Evolutionary conservation across 2,113 vertebrate species (phyloP).

Genomic region (Pandion haliaetus): DNA sequence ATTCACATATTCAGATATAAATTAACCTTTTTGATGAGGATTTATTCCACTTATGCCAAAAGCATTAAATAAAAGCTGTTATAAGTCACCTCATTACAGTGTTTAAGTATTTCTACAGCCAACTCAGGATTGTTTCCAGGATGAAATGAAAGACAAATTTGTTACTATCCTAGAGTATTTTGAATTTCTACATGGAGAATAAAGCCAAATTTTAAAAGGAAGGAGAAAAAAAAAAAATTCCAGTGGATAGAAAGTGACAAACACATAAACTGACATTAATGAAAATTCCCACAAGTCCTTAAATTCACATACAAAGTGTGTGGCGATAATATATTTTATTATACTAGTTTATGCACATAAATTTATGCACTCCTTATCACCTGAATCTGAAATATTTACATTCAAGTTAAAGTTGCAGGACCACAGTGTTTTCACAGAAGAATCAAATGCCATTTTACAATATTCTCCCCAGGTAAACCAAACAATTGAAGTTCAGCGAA

Average conservation of each 20-base stretch:
- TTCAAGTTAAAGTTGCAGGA: not conserved
- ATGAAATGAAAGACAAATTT: not conserved
- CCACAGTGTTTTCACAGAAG: not conserved
- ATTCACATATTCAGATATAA: not conserved
- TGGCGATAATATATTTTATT: not conserved
- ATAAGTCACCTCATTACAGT: not conserved
- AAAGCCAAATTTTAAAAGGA: not conserved
- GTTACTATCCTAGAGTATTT: not conserved
- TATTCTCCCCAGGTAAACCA: not conserved
- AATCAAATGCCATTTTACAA: not conserved
- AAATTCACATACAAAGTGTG: not conserved
- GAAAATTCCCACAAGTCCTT: not conserved
- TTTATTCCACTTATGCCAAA: not conserved
- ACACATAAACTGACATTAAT: not conserved
- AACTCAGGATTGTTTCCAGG: not conserved
- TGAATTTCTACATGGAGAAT: not conserved
- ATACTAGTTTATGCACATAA: not conserved
- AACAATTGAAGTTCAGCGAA: not conserved
- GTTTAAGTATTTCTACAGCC: not conserved
- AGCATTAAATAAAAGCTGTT: not conserved
- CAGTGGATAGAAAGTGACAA: not conserved
- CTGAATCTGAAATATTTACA: not conserved
- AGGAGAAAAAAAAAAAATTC: too few species aligned
- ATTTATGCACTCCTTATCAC: not conserved
- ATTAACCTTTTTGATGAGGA: not conserved